Base-by-base conservation (phyloP, 2,113 vertebrate genomes). In the Dicentrarchus labrax region DNA sequence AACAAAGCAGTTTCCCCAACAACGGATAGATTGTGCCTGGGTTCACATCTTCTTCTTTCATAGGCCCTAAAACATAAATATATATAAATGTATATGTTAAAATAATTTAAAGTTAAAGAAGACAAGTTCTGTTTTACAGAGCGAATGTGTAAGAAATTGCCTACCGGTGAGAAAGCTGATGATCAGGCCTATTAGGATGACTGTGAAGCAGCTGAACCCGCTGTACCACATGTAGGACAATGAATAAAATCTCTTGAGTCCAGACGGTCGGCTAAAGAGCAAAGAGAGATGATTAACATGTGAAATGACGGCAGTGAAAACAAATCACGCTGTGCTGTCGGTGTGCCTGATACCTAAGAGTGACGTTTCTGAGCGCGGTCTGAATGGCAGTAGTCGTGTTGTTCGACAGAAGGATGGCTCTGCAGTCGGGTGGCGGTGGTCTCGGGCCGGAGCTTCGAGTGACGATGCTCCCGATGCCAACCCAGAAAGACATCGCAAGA, bases 211-310 rank as follows among this genome's bases (percentile, higher is more conserved):
- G 93, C 95, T 97, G 93, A 98, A 95, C 0, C 94, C 97, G 0
- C 97, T 97, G 94, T 99, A 99, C 98, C 98, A 99, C 93, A 99
- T 94, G 91, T 99, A 99, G 0, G 98, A 99, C 83, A 99, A 76
- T 1, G 94, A 96, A 72, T 99, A 99, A 50, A 99, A 93, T 1
- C 88, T 93, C 84, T 93, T 94, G 71, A 99, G 92, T n/a, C 97
- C 97, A 0, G 92, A 87, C 2, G 94, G 92, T 69, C 93, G 96
- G 83, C 68, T 86, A 16, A 54, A 71, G 61, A 76, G 72, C 50
- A 79, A 36, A 86, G 17, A 6, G 86, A 76, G 21, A 59, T 0
- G 11, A 45, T 70, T 48, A 50, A 54, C 13, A 9, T 21, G 12
- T 19, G 30, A 66, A 54, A 53, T 2, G 7, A 65, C 0, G 4